Base-by-base conservation (phyloP, 2,797 vertebrate species). In the Corythornis leucogaster region DNA sequence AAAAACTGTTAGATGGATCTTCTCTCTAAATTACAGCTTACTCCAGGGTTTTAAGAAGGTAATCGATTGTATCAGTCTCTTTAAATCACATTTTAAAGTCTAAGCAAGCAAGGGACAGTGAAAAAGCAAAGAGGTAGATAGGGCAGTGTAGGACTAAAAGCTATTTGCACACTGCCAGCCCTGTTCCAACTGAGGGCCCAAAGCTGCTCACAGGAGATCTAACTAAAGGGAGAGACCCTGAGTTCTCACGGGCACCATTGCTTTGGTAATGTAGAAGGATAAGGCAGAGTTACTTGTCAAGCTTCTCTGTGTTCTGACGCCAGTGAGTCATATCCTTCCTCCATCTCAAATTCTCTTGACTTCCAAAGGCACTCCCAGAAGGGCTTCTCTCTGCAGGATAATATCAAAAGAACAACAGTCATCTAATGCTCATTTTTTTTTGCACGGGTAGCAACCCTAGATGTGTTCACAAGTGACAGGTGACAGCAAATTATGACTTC, bases 301-400 rank as follows among this genome's bases (percentile, higher is more conserved):
- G 98, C 94, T 99, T 99, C 92, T 99, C 99, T 5, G 99, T 99
- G 98, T 99, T 99, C 87, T 99, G 99, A 55, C 99, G 98, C 99
- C 99, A 99, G 94, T 99, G 99, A 73, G 99, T 99, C 99, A 99
- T 99, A 96, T 99, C 99, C 94, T 99, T 99, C 93, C 99, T 98
- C 99, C 99, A 99, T 33, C 99, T 97, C 94, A 99, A 98, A 92
- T 99, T 99, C 96, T 99, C 99, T 89, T 99, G 99, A 94, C 99
- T 99, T 93, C 99, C 99, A 96, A 99, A 99, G 8, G 99, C 99
- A 31, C 99, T 99, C 96, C 99, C 99, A 62, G 99, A 99, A 83
- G 99, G 99, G 97, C 99, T 99, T 96, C 99, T 98, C 97, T 99
- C 99, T 99, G 96, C 81, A 51, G 92, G 91, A 46, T 1, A 82